phyloP scores from a whole-genome alignment of 2,888 invertebrate species.

The Mechanitis messenoides region DNA sequence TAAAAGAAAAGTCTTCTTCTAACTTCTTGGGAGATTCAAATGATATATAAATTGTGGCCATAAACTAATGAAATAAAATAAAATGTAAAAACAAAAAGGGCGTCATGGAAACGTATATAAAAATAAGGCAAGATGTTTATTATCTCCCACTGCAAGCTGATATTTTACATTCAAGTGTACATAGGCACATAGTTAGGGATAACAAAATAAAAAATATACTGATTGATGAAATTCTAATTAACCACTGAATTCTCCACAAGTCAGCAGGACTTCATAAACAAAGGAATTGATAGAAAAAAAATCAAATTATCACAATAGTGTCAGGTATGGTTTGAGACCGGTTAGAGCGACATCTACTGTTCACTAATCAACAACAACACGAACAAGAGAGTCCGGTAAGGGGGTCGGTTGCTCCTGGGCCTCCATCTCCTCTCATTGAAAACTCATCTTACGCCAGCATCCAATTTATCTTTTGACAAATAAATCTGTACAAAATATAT shows the following conservation, averaged over 20 bases:
- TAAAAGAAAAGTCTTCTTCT: constrained; percentile 13
- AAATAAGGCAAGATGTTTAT: constrained; percentile 72
- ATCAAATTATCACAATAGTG: constrained; percentile 43
- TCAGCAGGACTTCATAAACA: constrained; percentile 74
- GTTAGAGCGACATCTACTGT: constrained; percentile 43
- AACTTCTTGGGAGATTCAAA: constrained; percentile 33
- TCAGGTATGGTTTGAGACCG: constrained; percentile 37
- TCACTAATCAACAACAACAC: constrained; percentile 39
- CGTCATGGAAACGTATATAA: constrained; percentile 61
- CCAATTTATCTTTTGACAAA: constrained; percentile 78
- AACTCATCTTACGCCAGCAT: constrained; percentile 76
- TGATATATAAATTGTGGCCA: constrained; percentile 3
- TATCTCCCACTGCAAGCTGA: constrained; percentile 71
- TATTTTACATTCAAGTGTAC: constrained; percentile 64
- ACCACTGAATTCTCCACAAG: constrained; percentile 73
- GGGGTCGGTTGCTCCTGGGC: constrained; percentile 62
- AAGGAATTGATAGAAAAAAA: constrained; percentile 70
- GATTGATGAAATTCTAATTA: constrained; percentile 73
- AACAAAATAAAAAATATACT: constrained; percentile 75
- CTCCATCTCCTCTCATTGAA: constrained; percentile 69
- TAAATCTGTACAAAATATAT: constrained; percentile 78
- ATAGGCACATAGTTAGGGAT: constrained; percentile 71
- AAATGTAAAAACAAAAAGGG: constrained; percentile 36
- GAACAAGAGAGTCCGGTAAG: constrained; percentile 55
- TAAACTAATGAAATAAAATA: constrained; percentile 18